phyloP scores from a whole-genome alignment of 2,888 invertebrate genomes.

The Chymomyza caudatula region DNA sequence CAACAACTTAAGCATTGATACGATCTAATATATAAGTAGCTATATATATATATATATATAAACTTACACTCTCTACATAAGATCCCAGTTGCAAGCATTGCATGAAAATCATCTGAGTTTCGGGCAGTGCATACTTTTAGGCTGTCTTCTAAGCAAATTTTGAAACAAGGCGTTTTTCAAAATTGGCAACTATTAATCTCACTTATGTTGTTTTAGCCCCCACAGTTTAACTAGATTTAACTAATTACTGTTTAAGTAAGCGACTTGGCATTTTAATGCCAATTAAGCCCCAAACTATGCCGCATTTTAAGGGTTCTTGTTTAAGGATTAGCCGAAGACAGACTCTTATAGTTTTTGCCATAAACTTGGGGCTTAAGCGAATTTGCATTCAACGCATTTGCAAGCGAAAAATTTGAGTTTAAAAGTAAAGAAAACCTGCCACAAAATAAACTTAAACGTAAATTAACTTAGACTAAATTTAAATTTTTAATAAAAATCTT shows the following conservation, averaged over 20 bases:
- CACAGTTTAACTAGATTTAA: not conserved
- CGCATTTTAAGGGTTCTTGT: slow-evolving; percentile 17
- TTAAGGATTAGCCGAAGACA: slow-evolving; percentile 24
- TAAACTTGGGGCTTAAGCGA: not conserved
- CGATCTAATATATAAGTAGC: slow-evolving; percentile 41
- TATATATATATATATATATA: slow-evolving; percentile 17
- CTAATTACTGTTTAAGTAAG: not conserved
- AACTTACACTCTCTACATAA: slow-evolving; percentile 5
- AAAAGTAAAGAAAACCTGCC: slow-evolving; percentile 58
- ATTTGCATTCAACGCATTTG: not conserved
- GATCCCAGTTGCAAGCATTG: slow-evolving; percentile 58
- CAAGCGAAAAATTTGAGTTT: slow-evolving; percentile 17
- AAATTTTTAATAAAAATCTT: slow-evolving; percentile 25
- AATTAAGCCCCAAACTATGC: not conserved
- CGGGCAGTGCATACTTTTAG: slow-evolving; percentile 42
- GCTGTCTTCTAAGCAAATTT: no score
- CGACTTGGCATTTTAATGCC: not conserved
- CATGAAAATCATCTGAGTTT: slow-evolving; percentile 36
- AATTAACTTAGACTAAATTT: slow-evolving; percentile 15
- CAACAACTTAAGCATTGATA: slow-evolving; percentile 51
- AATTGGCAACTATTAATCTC: slow-evolving; percentile 31
- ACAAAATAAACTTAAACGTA: slow-evolving; percentile 39
- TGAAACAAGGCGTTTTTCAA: slow-evolving; percentile 49
- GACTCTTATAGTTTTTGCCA: slow-evolving; percentile 24
- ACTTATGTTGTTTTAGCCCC: slow-evolving; percentile 1